Evolutionary conservation across 2,113 vertebrate genomes (phyloP), one percentile per base, ranked within the genome.

Genomic region (Puma concolor): DNA sequence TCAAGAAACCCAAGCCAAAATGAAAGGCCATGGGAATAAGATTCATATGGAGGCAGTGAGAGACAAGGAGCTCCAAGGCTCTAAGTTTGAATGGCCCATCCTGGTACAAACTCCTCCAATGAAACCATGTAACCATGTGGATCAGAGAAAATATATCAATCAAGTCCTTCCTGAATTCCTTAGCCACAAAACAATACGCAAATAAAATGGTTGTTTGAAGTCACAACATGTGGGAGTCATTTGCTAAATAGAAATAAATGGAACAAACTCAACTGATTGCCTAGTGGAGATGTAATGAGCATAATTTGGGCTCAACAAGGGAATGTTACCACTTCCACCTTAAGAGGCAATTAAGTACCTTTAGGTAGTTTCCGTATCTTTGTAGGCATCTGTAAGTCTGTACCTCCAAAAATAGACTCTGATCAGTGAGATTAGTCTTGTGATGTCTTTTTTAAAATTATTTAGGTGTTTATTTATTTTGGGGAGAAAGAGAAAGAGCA

Each of bases 161-260:
- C 44, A 50, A 80, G 14, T 13, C 13, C 16, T 84, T 97, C 48
- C 50, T 81, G 67, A 96, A 38, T 83, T 87, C 64, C 44, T 81
- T 63, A 95, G 16, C 16, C 38, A 84, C n/a, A 87, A 92, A 87
- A 96, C 0, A 64, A 19, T 63, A 14, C 64, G 29, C 31, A 95
- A 92, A 60, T 60, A 66, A 95, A 92, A 89, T 54, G 7, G 2
- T 60, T 23, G 6, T 31, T 44, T 74, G 92, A 48, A 87, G 57
- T 16, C n/a, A 77, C 52, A 80, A 87, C 80, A 57, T 87, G 44
- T 64, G 41, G 54, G 9, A 74, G 66, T 87, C 41, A 11, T 33
- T 94, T 96, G 25, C 77, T 91, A 88, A 84, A 91, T 7, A 88
- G 11, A 82, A 92, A 72, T 67, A 90, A 95, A 79, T 88, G 11